Evolutionary conservation across 1,140 invertebrate genomes (phyloP).

Genomic region (Solenopsis invicta): DNA sequence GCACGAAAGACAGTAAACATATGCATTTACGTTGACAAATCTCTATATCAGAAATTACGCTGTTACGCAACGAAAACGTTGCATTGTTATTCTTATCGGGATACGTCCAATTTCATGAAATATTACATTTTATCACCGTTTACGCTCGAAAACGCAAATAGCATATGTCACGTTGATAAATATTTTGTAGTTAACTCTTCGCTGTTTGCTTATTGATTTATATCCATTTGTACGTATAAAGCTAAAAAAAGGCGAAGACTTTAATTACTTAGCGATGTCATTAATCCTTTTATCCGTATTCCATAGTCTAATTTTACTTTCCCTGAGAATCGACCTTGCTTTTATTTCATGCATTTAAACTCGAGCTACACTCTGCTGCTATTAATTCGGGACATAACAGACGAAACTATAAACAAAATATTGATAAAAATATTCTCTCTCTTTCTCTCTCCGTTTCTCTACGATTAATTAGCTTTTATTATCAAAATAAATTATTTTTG

Average conservation of each 20-base stretch:
- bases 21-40: conserved; percentile 16
- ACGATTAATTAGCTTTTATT: background rate
- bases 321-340: background rate
- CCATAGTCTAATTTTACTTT: conserved; percentile 10
- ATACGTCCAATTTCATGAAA: background rate
- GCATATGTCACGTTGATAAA: background rate
- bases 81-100: conserved; percentile 22
- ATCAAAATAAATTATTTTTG: conserved; percentile 6
- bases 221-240: background rate
- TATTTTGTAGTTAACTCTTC: background rate
- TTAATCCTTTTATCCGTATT: conserved; percentile 7
- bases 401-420: background rate
- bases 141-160: background rate
- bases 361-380: background rate
- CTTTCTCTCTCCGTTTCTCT: background rate
- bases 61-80: conserved; percentile 8
- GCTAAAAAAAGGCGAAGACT: background rate
- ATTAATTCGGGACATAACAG: background rate
- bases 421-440: background rate
- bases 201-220: conserved; percentile 21
- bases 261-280: background rate
- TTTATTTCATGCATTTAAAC: conserved; percentile 27
- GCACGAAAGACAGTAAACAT: conserved; percentile 6
- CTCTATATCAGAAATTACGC: conserved; percentile 9
- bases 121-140: conserved; percentile 1